phyloP scores from a whole-genome alignment of 2,113 vertebrate genomes.

The Bufo bufo region DNA sequence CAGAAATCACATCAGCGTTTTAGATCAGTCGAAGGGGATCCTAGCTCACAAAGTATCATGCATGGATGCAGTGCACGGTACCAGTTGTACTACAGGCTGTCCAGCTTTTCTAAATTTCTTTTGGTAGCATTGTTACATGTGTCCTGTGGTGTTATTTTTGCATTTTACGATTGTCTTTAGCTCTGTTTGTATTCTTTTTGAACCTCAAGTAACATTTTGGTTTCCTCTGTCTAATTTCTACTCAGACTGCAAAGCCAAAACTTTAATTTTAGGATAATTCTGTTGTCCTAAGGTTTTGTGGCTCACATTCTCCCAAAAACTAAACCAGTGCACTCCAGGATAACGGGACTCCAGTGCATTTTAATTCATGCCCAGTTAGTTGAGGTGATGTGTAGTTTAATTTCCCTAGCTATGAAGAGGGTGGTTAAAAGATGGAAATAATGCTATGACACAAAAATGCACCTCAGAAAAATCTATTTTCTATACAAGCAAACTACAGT shows the following conservation, averaged over 20 bases:
- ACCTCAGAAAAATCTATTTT: background rate
- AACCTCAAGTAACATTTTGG: constrained; percentile 9
- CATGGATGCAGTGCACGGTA: background rate
- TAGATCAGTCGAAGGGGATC: background rate
- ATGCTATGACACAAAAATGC: background rate
- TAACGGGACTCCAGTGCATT: constrained; percentile 11
- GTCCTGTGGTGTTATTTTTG: constrained; percentile 26
- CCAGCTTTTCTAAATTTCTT: constrained; percentile 25
- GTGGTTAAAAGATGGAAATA: background rate
- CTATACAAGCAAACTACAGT: background rate
- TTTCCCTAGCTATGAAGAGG: background rate
- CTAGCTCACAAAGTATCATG: background rate
- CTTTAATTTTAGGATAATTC: background rate
- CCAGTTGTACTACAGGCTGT: background rate
- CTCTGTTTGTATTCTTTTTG: background rate
- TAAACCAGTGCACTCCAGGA: constrained; percentile 33
- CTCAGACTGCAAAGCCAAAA: background rate
- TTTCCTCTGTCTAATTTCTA: background rate
- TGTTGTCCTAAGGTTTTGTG: background rate
- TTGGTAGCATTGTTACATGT: constrained; percentile 51
- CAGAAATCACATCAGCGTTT: background rate
- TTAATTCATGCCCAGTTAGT: background rate
- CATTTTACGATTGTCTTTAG: constrained; percentile 5
- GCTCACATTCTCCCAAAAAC: background rate
- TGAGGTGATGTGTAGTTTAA: background rate